Base-by-base conservation (phyloP, 2,888 invertebrate genomes). In the Deilephila porcellus region DNA sequence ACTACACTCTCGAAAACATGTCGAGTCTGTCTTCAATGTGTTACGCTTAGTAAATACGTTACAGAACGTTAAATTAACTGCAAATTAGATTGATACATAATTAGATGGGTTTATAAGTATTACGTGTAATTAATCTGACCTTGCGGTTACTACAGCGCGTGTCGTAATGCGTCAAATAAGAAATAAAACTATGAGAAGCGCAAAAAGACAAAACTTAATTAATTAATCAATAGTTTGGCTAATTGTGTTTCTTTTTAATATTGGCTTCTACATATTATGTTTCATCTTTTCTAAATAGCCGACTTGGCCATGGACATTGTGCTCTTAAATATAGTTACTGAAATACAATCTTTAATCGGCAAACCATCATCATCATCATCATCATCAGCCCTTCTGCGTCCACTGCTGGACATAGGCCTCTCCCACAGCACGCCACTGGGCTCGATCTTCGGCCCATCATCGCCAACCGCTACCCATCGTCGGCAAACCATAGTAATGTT, bases 21-120 rank as follows among this genome's bases (percentile, higher is more conserved):
- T 75, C 77, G 73, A 74, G 72, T 60, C 74, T 83, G 86, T 89
- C 90, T 90, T 89, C 85, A 73, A 79, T 86, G 88, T 86, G 86
- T 85, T 84, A 86, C 82, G 84, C 81, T 80, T 77, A 77, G 85
- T 88, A 86, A 85, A 73, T 76, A 76, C 73, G 77, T 76, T 73
- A 80, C 74, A 56, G 64, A 72, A 64, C 64, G 32, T 56, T 52
- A 64, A 76, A 77, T 77, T 71, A 75, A 76, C 78, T 76, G 74
- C 74, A 78, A 76, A 78, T 77, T 74, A 78, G 75, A 77, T 74
- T 75, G 72, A 77, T 72, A 62, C 25, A 56, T 32, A 7, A 29
- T 53, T 53, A 72, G 63, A 72, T 70, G 29, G 70, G 45, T 67
- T 67, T 20, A n/a, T 29, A 53, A 70, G 29, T 29, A 20, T 67